phyloP scores from a whole-genome alignment of 1,140 invertebrate genomes.

The Nautilus pompilius region DNA sequence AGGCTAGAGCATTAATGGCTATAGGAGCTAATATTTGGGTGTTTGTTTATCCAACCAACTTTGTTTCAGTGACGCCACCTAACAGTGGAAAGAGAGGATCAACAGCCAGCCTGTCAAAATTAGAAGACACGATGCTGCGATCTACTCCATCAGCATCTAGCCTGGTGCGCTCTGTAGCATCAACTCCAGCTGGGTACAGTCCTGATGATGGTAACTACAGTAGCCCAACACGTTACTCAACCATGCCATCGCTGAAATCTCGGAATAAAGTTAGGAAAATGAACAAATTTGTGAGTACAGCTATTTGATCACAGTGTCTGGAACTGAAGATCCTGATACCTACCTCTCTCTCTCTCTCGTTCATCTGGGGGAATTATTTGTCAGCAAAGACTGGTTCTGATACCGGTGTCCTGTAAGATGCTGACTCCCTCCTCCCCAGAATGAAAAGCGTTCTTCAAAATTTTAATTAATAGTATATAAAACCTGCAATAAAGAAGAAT shows the following conservation, averaged over 20 bases:
- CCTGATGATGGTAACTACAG: slow-evolving; percentile 17
- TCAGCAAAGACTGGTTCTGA: too few relatives aligned
- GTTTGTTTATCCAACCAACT: too few relatives aligned
- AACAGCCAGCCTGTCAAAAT: slow-evolving; percentile 45
- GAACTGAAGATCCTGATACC: slow-evolving; percentile 17
- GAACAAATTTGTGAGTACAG: too few relatives aligned
- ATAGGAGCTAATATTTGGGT: too few relatives aligned
- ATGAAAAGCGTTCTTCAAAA: too few relatives aligned
- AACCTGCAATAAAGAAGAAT: too few relatives aligned
- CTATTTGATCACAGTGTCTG: slow-evolving; percentile 14
- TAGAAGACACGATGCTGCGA: slow-evolving; percentile 41
- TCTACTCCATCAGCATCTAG: slow-evolving; percentile 6
- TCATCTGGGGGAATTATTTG: slow-evolving; percentile 6
- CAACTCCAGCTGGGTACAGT: slow-evolving; percentile 16
- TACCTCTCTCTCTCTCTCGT: slow-evolving; percentile 19
- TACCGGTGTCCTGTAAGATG: too few relatives aligned
- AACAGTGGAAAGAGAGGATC: slow-evolving; percentile 38
- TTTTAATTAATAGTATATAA: too few relatives aligned
- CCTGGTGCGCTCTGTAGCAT: neutral
- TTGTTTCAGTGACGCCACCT: neutral
- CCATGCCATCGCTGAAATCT: slow-evolving; percentile 21
- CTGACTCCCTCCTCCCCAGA: too few relatives aligned
- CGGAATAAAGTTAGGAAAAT: slow-evolving; percentile 21
- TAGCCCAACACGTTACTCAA: slow-evolving; percentile 4
- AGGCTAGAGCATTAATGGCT: too few relatives aligned